phyloP scores from a whole-genome alignment of 2,113 vertebrate species.

The Calypte anna region DNA sequence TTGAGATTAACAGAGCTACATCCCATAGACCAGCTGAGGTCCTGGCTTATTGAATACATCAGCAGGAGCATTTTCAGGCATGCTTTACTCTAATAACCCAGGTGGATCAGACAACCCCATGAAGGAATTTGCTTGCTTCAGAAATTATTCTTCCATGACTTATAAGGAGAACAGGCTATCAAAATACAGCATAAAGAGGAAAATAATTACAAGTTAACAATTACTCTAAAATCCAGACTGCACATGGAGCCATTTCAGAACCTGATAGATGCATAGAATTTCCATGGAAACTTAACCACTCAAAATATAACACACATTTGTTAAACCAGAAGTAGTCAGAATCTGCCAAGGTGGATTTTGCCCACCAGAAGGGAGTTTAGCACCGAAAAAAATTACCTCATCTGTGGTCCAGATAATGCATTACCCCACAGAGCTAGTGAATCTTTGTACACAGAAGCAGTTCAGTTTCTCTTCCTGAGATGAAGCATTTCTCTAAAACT shows the following conservation, averaged over 20 bases:
- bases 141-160: background rate
- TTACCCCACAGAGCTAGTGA: background rate
- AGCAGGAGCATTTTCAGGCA: background rate
- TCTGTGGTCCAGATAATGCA: background rate
- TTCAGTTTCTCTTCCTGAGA: background rate
- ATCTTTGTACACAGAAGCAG: background rate
- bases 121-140: background rate
- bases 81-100: fast-evolving
- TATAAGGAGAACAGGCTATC: background rate
- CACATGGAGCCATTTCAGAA: background rate
- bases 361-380: background rate
- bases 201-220: background rate
- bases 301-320: background rate
- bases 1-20: background rate
- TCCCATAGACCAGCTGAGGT: fast-evolving
- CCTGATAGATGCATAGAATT: conserved; percentile 9
- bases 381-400: background rate
- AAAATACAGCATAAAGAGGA: background rate
- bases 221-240: background rate
- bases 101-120: background rate
- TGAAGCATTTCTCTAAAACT: fast-evolving
- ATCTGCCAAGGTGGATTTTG: conserved; percentile 24
- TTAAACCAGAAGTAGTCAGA: background rate
- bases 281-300: conserved; percentile 61
- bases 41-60: fast-evolving